phyloP scores from a whole-genome alignment of 2,888 invertebrate genomes.

The Nematopogon swammerdamellus region DNA sequence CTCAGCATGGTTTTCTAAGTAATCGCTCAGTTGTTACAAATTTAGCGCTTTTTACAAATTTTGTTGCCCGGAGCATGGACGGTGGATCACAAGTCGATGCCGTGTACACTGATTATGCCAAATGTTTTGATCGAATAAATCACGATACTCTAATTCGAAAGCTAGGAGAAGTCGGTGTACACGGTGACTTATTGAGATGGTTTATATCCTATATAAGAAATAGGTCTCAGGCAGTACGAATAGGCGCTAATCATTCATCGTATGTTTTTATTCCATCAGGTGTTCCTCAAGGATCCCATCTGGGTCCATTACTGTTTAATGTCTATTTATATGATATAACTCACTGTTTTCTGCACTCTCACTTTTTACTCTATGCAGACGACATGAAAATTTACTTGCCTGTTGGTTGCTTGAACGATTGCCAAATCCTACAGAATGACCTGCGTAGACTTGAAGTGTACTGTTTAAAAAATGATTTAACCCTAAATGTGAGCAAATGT shows the following conservation, averaged over 20 bases:
- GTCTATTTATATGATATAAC: conserved; percentile 1
- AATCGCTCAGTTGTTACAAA: conserved; percentile 2
- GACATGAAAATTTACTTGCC: conserved; percentile 1
- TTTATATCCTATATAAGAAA: neutral
- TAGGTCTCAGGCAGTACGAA: neutral
- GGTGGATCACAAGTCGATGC: conserved; percentile 1
- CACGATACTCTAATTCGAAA: neutral
- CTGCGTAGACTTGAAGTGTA: neutral
- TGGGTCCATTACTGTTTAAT: conserved; percentile 1
- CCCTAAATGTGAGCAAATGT: neutral
- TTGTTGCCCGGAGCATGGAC: neutral
- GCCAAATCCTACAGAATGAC: neutral
- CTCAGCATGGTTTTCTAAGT: conserved; percentile 5
- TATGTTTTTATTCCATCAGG: neutral
- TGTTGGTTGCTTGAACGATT: neutral
- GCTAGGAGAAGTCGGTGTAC: neutral
- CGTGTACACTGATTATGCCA: conserved; percentile 3
- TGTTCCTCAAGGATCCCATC: conserved; percentile 3
- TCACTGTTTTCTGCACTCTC: neutral
- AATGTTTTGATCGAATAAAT: conserved; percentile 1
- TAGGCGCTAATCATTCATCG: neutral
- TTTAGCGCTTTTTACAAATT: conserved; percentile 1
- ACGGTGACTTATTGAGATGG: conserved; percentile 2
- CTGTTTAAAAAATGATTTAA: neutral
- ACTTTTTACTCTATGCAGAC: conserved; percentile 2